These are phyloP conservation scores for Sandelia bainsii DNA, from an alignment of 2,797 vertebrate species.

Conservation along the genomic window DNA sequence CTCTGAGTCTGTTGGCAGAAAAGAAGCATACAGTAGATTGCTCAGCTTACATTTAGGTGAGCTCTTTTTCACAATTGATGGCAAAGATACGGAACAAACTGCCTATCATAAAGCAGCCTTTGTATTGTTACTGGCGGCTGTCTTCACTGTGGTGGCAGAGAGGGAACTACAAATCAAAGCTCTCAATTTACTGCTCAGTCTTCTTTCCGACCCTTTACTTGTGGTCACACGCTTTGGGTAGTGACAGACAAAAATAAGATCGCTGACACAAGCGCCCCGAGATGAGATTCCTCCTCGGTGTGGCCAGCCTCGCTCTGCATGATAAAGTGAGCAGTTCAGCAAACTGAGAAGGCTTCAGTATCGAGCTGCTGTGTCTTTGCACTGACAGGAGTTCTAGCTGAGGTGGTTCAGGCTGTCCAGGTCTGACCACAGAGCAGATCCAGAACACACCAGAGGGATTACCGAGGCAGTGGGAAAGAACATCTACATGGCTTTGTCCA, in stretches of 20 bases:
- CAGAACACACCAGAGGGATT: conserved; percentile 8
- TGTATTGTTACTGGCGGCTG: background rate
- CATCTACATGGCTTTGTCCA: background rate
- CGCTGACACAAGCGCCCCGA: conserved; percentile 30
- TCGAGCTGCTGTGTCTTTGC: conserved; percentile 35
- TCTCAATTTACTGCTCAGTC: conserved; percentile 35
- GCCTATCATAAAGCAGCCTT: conserved; percentile 17
- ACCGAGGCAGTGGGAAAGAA: conserved; percentile 8
- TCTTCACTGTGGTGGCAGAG: background rate
- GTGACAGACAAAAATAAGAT: conserved; percentile 19
- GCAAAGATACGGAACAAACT: background rate
- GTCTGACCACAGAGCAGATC: conserved; percentile 30
- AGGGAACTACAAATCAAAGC: conserved; percentile 34
- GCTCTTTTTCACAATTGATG: background rate
- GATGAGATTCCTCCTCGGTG: conserved; percentile 38
- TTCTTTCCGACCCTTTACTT: conserved; percentile 8
- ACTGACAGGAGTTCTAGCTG: conserved; percentile 24
- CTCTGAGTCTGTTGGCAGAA: background rate
- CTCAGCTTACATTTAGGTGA: background rate
- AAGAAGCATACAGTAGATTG: background rate
- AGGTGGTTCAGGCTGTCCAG: conserved; percentile 31
- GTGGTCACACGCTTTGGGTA: conserved; percentile 24
- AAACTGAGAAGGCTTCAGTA: conserved; percentile 30
- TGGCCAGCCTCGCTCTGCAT: conserved; percentile 9
- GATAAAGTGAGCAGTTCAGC: conserved; percentile 42